Evolutionary conservation across 1,140 invertebrate species (phyloP).

Genomic region (Gryllus bimaculatus): DNA sequence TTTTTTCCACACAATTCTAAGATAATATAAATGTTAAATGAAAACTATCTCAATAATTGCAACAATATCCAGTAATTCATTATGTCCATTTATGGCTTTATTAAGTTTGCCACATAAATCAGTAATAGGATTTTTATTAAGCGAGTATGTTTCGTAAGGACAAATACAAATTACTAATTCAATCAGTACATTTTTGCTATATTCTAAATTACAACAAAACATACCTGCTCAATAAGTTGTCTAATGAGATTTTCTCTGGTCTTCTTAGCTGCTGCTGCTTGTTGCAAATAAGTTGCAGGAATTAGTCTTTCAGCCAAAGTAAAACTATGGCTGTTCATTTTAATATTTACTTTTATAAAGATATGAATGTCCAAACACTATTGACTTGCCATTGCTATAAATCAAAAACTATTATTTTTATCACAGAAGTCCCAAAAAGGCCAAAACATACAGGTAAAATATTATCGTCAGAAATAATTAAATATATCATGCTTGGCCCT

Average conservation of each 20-base stretch:
- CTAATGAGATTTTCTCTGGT: constrained; percentile 60
- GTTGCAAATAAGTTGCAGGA: constrained; percentile 50
- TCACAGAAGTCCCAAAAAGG: neutral
- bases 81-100: too few relatives aligned
- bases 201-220: too few relatives aligned
- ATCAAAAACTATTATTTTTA: neutral
- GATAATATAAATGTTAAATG: too few relatives aligned
- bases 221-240: constrained; percentile 51
- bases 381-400: constrained; percentile 12
- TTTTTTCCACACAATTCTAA: too few relatives aligned
- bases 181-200: too few relatives aligned
- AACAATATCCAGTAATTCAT: too few relatives aligned
- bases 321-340: constrained; percentile 47
- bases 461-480: neutral
- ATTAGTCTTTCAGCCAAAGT: constrained; percentile 49
- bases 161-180: too few relatives aligned
- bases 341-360: neutral
- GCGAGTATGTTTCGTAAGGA: too few relatives aligned
- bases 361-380: neutral
- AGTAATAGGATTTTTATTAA: too few relatives aligned
- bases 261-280: constrained; percentile 60
- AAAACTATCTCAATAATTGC: too few relatives aligned
- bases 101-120: too few relatives aligned
- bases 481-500: too few relatives aligned
- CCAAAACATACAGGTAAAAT: neutral